These are phyloP conservation scores for Lonchura striata DNA, from an alignment of 2,113 vertebrate species.

Conservation along the genomic window DNA sequence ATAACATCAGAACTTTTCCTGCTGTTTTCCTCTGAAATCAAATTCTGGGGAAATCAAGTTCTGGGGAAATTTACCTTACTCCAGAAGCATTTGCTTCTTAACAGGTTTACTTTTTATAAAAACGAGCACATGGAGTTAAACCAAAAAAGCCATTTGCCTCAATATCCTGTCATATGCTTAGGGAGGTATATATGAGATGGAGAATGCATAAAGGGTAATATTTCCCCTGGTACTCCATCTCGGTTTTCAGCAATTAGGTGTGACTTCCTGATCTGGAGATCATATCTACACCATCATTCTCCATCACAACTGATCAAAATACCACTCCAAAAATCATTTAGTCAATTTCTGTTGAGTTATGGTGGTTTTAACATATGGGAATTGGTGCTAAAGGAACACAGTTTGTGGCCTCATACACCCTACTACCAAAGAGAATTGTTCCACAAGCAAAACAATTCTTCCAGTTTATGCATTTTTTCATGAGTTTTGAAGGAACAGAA, in stretches of 20 bases:
- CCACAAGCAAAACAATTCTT: not conserved
- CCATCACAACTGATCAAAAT: not conserved
- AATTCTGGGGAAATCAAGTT: not conserved
- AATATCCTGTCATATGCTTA: not conserved
- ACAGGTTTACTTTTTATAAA: not conserved
- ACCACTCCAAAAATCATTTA: not conserved
- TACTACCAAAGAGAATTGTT: not conserved
- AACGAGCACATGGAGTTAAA: not conserved
- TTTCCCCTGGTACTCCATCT: not conserved
- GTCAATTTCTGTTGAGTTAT: not conserved
- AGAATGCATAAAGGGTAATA: not conserved
- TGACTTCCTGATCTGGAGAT: not conserved
- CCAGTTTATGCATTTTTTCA: not conserved
- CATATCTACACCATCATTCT: not conserved
- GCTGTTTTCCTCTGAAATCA: not conserved
- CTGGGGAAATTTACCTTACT: not conserved
- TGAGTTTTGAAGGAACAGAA: not conserved
- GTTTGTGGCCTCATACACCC: not conserved
- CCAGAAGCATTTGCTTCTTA: not conserved
- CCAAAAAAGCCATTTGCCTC: not conserved
- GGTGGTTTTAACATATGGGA: not conserved
- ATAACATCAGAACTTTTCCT: not conserved
- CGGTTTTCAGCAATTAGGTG: not conserved
- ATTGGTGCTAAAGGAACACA: not conserved
- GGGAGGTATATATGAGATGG: not conserved